A percentile compares a stretch with the other conserved stretches of the same genome.
These are phyloP conservation scores for Fopius arisanus DNA, from an alignment of 1,140 invertebrate species.

Conservation along the genomic window DNA sequence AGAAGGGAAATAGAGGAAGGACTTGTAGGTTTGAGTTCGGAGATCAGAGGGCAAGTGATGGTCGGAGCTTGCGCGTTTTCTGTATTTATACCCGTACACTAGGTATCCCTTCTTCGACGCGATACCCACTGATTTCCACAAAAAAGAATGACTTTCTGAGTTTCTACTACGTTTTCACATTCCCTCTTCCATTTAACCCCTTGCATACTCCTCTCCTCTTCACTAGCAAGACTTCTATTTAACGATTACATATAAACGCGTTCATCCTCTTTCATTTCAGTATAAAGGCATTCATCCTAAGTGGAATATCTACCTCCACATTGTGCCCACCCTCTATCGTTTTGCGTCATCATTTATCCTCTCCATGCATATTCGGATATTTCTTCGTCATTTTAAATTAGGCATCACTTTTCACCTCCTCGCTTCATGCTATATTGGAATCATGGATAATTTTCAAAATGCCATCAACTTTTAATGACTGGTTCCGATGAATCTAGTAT, in stretches of 20 bases:
- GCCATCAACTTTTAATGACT: no score
- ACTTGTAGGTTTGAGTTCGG: background rate
- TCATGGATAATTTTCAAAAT: no score
- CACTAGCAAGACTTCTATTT: background rate
- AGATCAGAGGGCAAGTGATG: background rate
- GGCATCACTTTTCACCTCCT: background rate
- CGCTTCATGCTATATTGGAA: no score
- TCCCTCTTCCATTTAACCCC: background rate
- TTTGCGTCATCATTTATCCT: background rate
- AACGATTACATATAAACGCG: background rate
- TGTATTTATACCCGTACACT: background rate
- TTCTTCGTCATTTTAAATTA: background rate
- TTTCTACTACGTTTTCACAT: background rate
- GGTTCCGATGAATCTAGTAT: no score
- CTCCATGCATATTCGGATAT: background rate
- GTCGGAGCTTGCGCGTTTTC: background rate
- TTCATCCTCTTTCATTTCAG: background rate
- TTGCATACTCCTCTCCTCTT: background rate
- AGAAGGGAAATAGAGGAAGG: no score
- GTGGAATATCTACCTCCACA: background rate
- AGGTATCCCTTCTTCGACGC: background rate
- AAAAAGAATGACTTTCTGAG: no score
- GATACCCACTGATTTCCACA: no score
- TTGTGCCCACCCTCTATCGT: background rate
- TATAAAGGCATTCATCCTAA: background rate